Evolutionary conservation across 2,888 invertebrate genomes (phyloP).

Genomic region (Aethes cnicana): DNA sequence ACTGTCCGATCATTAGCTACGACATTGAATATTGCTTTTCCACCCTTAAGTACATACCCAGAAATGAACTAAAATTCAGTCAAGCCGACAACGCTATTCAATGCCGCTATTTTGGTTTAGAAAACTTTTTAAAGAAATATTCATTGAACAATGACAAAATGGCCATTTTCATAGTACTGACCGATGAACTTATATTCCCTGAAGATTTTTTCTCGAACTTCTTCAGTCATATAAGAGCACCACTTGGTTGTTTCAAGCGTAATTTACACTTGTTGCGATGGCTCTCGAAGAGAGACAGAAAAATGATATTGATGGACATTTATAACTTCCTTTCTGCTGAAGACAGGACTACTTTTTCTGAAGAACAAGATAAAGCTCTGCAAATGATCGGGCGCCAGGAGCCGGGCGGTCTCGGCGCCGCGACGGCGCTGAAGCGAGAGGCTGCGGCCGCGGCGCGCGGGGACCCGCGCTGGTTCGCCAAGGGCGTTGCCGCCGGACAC

Average conservation of each 20-base stretch:
- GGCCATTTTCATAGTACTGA: constrained; percentile 43
- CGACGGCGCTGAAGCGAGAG: constrained; percentile 29
- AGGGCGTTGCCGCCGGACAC: constrained; percentile 38
- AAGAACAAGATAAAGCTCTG: constrained; percentile 2
- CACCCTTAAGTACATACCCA: constrained; percentile 43
- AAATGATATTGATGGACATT: not conserved
- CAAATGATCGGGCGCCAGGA: constrained; percentile 27
- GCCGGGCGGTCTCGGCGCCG: not conserved
- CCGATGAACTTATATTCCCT: constrained; percentile 40
- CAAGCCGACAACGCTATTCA: constrained; percentile 17
- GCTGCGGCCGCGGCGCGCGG: constrained; percentile 26
- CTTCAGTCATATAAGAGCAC: constrained; percentile 7
- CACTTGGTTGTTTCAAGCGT: not conserved
- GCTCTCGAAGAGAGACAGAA: constrained; percentile 10
- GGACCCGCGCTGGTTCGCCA: constrained; percentile 44
- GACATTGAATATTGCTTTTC: constrained; percentile 49
- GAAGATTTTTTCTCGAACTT: constrained; percentile 34
- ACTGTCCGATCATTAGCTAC: constrained; percentile 47
- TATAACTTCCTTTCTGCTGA: not conserved
- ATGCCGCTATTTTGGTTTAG: constrained; percentile 38
- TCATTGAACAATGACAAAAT: constrained; percentile 38
- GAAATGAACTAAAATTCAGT: constrained; percentile 32
- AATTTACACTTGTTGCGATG: constrained; percentile 13
- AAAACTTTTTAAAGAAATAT: constrained; percentile 38
- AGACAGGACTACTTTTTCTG: constrained; percentile 15